Conservation (phyloP, 2,888 invertebrate species). For the Zeuzera pyrina region DNA sequence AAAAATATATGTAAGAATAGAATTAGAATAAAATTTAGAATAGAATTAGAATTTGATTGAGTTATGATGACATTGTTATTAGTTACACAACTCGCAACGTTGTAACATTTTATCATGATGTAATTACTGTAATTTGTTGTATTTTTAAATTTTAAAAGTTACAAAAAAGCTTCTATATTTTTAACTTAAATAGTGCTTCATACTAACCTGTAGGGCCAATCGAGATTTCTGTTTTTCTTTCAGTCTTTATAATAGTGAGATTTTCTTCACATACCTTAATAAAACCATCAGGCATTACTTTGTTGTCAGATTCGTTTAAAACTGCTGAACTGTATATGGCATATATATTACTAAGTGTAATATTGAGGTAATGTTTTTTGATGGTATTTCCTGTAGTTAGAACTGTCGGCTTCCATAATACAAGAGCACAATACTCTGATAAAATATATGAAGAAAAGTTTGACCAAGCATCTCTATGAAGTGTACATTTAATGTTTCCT, state of each 20-base stretch:
- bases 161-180: too few species aligned
- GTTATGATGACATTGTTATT: too few species aligned
- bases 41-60: too few species aligned
- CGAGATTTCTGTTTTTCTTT: too few species aligned
- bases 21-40: too few species aligned
- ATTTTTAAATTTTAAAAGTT: too few species aligned
- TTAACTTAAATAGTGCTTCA: too few species aligned
- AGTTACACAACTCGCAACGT: too few species aligned
- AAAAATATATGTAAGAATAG: too few species aligned
- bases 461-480: conserved; percentile 65
- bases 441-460: conserved; percentile 52
- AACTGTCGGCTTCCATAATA: conserved; percentile 56
- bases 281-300: conserved; percentile 39
- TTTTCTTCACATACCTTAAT: conserved; percentile 33
- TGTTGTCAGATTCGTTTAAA: conserved; percentile 25
- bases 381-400: conserved; percentile 57
- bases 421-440: conserved; percentile 50
- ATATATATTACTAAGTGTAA: conserved; percentile 54
- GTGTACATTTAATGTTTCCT: conserved; percentile 60
- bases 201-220: too few species aligned
- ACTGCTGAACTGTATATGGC: conserved; percentile 52
- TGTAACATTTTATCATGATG: too few species aligned
- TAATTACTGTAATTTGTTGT: too few species aligned
- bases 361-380: conserved; percentile 61
- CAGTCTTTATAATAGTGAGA: conserved; percentile 45